phyloP scores from a whole-genome alignment of 1,140 invertebrate species.

The Drosophila sp. region DNA sequence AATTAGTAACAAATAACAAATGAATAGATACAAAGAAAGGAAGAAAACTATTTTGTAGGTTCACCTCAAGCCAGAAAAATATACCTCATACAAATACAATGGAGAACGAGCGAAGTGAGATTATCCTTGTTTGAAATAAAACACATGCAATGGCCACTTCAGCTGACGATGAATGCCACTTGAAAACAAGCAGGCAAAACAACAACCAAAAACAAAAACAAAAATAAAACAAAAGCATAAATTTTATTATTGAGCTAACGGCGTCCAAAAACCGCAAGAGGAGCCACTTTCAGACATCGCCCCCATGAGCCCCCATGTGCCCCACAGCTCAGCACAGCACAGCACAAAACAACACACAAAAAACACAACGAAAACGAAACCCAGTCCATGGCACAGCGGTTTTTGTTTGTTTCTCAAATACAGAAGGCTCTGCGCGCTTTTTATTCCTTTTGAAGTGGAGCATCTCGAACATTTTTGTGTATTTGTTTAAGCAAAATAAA shows the following conservation, averaged over 20 bases:
- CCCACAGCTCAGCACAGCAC: too few species aligned
- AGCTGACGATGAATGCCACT: constrained; percentile 50
- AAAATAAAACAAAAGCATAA: constrained; percentile 52
- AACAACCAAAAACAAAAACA: constrained; percentile 12
- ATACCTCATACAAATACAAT: constrained; percentile 19
- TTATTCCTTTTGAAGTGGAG: constrained; percentile 75
- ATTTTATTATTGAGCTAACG: constrained; percentile 70
- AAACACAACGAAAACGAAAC: constrained; percentile 31
- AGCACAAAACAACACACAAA: neutral
- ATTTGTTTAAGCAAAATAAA: constrained; percentile 50
- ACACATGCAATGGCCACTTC: constrained; percentile 34
- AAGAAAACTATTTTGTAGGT: neutral
- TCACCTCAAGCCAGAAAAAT: constrained; percentile 12
- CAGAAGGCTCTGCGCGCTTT: constrained; percentile 52
- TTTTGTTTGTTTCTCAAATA: constrained; percentile 60
- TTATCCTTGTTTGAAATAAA: constrained; percentile 38
- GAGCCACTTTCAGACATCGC: constrained; percentile 41
- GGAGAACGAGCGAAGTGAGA: constrained; percentile 18
- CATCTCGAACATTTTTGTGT: constrained; percentile 9
- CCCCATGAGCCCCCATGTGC: too few species aligned
- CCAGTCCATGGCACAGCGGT: constrained; percentile 18
- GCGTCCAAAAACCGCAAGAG: constrained; percentile 34
- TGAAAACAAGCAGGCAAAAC: constrained; percentile 25
- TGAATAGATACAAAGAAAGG: neutral
- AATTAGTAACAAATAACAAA: too few species aligned